Percentiles rank a stretch among this genome's conserved stretches.
Conservation (phyloP, 2,888 invertebrate genomes). For the Brenthis daphne region DNA sequence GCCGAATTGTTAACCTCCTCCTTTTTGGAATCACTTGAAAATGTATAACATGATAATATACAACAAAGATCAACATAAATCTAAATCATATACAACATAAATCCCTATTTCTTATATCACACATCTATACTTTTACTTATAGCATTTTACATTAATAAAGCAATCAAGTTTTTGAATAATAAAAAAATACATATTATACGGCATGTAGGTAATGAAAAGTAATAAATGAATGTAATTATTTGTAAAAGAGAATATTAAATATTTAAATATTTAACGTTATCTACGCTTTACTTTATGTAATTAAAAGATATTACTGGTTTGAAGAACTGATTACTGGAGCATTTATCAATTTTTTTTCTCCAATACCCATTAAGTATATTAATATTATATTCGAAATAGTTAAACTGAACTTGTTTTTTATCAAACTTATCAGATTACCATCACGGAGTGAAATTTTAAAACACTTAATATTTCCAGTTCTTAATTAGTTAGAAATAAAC, state of each 20-base stretch:
- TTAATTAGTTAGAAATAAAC: slow-evolving; percentile 9
- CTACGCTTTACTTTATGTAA: slow-evolving; percentile 9
- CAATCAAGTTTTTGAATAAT: no score
- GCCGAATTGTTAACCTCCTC: no score
- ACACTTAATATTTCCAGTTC: slow-evolving; percentile 4
- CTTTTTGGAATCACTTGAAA: no score
- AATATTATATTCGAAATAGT: not conserved
- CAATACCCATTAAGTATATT: not conserved
- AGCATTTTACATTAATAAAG: no score
- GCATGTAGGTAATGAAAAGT: no score
- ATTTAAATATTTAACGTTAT: slow-evolving; percentile 5
- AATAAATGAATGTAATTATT: slow-evolving; percentile 2
- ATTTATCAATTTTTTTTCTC: not conserved
- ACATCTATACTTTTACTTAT: no score
- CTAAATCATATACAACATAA: no score
- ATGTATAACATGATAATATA: no score
- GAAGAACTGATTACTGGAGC: not conserved
- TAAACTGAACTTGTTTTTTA: slow-evolving; percentile 12
- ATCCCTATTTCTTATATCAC: no score
- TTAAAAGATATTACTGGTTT: slow-evolving; percentile 1
- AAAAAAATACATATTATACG: no score
- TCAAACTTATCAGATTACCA: slow-evolving; percentile 6
- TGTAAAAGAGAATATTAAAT: no score
- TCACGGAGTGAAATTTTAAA: slow-evolving; percentile 1
- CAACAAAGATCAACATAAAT: no score